Conservation (phyloP, 2,797 vertebrate genomes). For the Phoeniculus purpureus region DNA sequence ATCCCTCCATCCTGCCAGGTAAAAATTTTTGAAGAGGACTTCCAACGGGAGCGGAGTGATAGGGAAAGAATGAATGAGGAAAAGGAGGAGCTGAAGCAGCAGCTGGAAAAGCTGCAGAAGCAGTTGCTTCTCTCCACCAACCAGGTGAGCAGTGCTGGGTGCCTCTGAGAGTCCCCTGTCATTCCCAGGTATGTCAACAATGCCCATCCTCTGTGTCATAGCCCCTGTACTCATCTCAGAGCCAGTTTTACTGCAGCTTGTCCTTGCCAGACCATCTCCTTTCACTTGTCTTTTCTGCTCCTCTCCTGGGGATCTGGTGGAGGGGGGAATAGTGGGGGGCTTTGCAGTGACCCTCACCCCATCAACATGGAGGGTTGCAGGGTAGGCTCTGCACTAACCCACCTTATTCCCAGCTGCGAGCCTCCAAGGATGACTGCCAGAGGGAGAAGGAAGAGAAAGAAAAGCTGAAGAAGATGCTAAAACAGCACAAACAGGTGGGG, state of each 20-base stretch:
- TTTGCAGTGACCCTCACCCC: neutral
- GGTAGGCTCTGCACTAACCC: neutral
- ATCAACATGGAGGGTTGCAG: fast-evolving
- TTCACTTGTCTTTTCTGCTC: neutral
- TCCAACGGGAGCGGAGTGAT: constrained; percentile 94
- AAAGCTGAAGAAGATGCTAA: constrained; percentile 90
- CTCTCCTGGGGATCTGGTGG: neutral
- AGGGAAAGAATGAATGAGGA: constrained; percentile 98
- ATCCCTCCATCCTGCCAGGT: constrained; percentile 78
- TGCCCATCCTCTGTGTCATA: fast-evolving
- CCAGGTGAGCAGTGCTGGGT: constrained; percentile 73
- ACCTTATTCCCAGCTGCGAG: constrained; percentile 79
- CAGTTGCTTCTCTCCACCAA: constrained; percentile 89
- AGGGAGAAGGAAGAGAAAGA: constrained; percentile 91
- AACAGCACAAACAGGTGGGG: constrained; percentile 94
- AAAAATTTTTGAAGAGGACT: constrained; percentile 98
- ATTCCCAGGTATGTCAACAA: fast-evolving
- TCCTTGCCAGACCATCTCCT: neutral
- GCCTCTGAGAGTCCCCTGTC: fast-evolving
- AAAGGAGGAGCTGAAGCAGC: constrained; percentile 93
- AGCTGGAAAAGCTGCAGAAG: constrained; percentile 92
- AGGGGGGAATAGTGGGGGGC: neutral
- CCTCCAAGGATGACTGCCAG: constrained; percentile 90
- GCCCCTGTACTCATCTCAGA: fast-evolving
- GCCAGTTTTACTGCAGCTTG: neutral